Evolutionary conservation across 2,888 invertebrate genomes (phyloP).

Genomic region (Xestia sexstrigata): DNA sequence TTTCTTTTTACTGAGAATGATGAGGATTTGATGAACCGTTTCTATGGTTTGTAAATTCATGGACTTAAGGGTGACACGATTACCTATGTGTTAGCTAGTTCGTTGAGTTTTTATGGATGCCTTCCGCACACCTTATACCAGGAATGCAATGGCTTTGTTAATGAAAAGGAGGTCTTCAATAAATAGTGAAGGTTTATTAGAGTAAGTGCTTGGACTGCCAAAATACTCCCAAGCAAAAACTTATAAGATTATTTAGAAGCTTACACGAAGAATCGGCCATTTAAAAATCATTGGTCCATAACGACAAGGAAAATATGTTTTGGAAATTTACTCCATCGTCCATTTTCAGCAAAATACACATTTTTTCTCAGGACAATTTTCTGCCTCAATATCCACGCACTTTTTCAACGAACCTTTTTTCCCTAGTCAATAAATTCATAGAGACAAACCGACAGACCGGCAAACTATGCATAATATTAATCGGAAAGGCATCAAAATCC

Average conservation of each 20-base stretch:
- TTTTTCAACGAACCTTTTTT: conserved; percentile 21
- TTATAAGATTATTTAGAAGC: neutral
- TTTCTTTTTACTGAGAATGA: conserved; percentile 44
- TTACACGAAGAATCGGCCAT: neutral
- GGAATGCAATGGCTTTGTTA: neutral
- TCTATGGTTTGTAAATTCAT: conserved; percentile 6
- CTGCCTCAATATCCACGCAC: neutral
- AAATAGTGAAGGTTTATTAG: too few species aligned
- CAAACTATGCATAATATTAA: conserved; percentile 61
- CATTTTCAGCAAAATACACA: neutral
- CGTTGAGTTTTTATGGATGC: neutral
- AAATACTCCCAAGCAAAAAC: neutral
- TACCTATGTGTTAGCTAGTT: neutral
- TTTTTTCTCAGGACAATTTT: conserved; percentile 16
- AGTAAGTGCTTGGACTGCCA: neutral
- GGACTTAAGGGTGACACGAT: neutral
- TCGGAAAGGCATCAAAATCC: conserved; percentile 67
- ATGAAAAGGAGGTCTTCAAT: neutral
- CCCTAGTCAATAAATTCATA: conserved; percentile 31
- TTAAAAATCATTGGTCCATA: neutral
- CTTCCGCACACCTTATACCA: neutral
- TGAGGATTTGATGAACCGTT: conserved; percentile 13
- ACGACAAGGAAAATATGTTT: neutral
- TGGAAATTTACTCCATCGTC: neutral
- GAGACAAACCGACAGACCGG: conserved; percentile 57